Evolutionary conservation across 1,140 invertebrate species (phyloP).

Genomic region (Aphelinus certus): DNA sequence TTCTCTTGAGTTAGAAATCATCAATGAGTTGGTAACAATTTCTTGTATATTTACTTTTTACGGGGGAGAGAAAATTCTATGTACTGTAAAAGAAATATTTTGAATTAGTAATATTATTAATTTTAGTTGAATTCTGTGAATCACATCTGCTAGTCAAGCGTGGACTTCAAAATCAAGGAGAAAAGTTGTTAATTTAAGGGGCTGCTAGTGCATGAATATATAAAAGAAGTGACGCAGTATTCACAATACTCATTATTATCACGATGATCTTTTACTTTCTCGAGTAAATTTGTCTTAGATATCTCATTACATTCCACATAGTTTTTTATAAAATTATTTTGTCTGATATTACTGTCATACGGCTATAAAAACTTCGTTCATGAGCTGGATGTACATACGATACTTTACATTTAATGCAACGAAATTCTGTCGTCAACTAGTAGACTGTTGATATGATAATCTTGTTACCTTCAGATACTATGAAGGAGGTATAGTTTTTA

Average conservation of each 20-base stretch:
- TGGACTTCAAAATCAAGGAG: slow-evolving; percentile 2
- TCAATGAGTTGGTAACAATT: slow-evolving; percentile 17
- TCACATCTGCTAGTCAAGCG: slow-evolving; percentile 30
- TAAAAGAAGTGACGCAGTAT: neutral
- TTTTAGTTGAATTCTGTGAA: neutral
- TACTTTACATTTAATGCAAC: slow-evolving; percentile 18
- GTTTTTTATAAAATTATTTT: too few species aligned
- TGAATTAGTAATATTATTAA: neutral
- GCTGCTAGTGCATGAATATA: slow-evolving; percentile 31
- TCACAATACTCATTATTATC: neutral
- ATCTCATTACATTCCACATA: too few species aligned
- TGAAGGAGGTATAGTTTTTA: neutral
- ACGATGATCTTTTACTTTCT: too few species aligned
- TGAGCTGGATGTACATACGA: slow-evolving; percentile 1
- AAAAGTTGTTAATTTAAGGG: slow-evolving; percentile 35
- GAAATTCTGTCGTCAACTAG: slow-evolving; percentile 12
- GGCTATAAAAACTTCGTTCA: neutral
- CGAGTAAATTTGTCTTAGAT: too few species aligned
- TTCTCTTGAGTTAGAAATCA: slow-evolving; percentile 23
- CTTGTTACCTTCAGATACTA: neutral
- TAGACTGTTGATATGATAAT: slow-evolving; percentile 19
- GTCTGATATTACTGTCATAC: neutral
- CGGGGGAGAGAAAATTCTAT: neutral
- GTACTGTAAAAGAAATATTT: slow-evolving; percentile 7
- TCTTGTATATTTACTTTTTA: slow-evolving; percentile 9